Evolutionary conservation across 2,113 vertebrate species (phyloP).

Genomic region (Spheniscus mendiculus): DNA sequence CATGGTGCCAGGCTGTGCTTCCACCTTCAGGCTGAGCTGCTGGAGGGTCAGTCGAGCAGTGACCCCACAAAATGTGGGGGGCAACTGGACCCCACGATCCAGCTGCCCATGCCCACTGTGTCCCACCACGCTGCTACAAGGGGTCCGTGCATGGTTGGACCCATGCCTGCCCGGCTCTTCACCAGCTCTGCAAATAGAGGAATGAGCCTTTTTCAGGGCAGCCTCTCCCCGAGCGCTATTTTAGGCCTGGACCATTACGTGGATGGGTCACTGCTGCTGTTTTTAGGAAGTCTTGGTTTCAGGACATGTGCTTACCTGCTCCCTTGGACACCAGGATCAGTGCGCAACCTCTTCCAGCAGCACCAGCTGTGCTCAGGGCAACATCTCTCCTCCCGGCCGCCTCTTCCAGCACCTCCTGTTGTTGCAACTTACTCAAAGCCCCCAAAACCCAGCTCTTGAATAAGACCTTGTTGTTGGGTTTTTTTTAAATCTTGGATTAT

Average conservation of each 20-base stretch:
- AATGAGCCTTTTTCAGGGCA: background rate
- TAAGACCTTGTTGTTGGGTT: background rate
- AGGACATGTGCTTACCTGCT: background rate
- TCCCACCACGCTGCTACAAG: background rate
- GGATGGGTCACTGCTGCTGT: background rate
- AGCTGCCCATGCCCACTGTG: background rate
- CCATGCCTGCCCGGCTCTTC: background rate
- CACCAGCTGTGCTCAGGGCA: background rate
- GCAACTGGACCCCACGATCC: background rate
- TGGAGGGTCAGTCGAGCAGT: background rate
- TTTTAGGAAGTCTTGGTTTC: background rate
- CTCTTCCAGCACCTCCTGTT: background rate
- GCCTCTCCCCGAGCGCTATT: background rate
- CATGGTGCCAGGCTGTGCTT: fast-evolving
- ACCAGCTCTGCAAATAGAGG: background rate
- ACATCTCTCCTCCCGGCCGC: background rate
- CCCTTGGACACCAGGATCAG: background rate
- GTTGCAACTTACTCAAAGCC: background rate
- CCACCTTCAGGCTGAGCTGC: background rate
- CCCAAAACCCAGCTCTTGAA: background rate
- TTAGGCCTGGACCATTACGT: fast-evolving
- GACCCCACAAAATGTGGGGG: background rate
- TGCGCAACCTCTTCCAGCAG: background rate
- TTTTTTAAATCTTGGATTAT: background rate
- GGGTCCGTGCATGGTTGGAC: fast-evolving